These are phyloP conservation scores for Apamea epomidion DNA, from an alignment of 2,888 invertebrate genomes.

Conservation along the genomic window DNA sequence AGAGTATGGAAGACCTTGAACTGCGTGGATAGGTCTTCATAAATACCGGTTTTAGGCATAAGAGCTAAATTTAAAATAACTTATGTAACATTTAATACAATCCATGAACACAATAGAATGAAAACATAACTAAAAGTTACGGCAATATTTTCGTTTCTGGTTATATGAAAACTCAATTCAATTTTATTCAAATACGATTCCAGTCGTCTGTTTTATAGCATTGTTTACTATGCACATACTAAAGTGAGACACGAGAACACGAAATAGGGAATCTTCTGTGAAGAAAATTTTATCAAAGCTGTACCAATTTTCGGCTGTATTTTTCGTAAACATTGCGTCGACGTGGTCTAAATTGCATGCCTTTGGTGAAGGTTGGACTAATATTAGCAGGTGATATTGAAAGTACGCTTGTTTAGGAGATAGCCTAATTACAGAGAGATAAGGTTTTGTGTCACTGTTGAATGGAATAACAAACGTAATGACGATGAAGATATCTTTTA, in stretches of 20 bases:
- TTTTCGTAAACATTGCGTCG: conserved; percentile 27
- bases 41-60: neutral
- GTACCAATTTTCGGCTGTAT: neutral
- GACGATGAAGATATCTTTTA: neutral
- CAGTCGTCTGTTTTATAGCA: conserved; percentile 19
- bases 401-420: conserved; percentile 40
- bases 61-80: neutral
- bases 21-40: neutral
- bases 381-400: conserved; percentile 52
- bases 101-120: conserved; percentile 28
- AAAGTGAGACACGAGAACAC: conserved; percentile 3
- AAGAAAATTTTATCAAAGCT: neutral
- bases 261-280: neutral
- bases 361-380: conserved; percentile 52
- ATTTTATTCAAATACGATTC: conserved; percentile 31
- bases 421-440: conserved; percentile 27
- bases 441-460: neutral
- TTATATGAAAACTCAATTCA: conserved; percentile 28
- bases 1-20: neutral
- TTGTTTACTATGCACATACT: conserved; percentile 33
- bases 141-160: conserved; percentile 4
- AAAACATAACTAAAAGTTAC: neutral
- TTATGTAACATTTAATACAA: neutral
- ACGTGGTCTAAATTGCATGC: conserved; percentile 34
- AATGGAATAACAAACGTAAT: neutral